Conservation (phyloP, 2,113 vertebrate species). For the Cavia aperea region DNA sequence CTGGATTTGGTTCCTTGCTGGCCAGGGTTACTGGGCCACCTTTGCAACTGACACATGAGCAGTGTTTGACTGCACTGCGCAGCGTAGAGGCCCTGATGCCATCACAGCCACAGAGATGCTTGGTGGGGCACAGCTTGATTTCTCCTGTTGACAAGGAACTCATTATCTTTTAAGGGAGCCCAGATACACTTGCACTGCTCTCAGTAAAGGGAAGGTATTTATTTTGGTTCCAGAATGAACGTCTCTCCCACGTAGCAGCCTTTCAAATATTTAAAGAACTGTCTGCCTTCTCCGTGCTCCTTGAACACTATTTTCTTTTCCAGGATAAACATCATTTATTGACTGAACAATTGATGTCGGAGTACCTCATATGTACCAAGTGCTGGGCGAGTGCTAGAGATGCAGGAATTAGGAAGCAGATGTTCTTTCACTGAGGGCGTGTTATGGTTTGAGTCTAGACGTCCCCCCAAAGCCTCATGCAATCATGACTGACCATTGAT, state of each 20-base stretch:
- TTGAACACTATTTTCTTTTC: constrained; percentile 7
- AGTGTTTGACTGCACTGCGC: not conserved
- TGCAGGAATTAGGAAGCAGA: not conserved
- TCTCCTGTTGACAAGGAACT: not conserved
- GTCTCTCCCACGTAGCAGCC: not conserved
- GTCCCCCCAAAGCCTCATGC: too few species aligned
- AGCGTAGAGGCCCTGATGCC: not conserved
- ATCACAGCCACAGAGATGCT: not conserved
- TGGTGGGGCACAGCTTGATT: not conserved
- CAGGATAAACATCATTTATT: not conserved
- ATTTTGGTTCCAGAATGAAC: not conserved
- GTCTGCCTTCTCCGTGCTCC: not conserved
- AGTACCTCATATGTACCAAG: not conserved
- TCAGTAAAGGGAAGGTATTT: not conserved
- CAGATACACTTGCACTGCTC: not conserved
- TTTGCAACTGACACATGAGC: not conserved
- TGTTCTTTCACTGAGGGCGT: not conserved
- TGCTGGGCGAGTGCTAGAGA: not conserved
- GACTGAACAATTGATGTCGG: constrained; percentile 20
- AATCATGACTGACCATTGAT: too few species aligned
- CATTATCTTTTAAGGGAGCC: not conserved
- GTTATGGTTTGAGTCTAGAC: too few species aligned
- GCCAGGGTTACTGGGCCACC: not conserved
- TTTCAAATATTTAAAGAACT: constrained; percentile 20
- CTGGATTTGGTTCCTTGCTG: not conserved